A percentile compares a stretch with the other conserved stretches of the same genome.
These are phyloP conservation scores for Aldrovandia affinis DNA, from an alignment of 2,797 vertebrate genomes.

Conservation along the genomic window DNA sequence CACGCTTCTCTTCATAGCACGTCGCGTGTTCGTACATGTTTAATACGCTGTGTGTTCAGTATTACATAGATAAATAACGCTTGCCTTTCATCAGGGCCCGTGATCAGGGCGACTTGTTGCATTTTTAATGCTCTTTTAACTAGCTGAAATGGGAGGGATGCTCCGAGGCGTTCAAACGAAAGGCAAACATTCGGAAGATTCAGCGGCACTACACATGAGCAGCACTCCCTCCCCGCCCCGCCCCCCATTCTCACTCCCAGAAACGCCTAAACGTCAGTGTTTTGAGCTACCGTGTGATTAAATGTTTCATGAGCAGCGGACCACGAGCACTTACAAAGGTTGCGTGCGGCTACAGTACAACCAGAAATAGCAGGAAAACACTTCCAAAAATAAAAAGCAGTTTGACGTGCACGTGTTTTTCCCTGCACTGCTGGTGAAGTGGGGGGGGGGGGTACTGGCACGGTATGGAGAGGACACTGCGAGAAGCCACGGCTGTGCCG, in stretches of 20 bases:
- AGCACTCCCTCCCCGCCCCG: not conserved
- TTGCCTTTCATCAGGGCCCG: not conserved
- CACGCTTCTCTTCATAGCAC: not conserved
- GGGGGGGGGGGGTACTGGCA: not conserved
- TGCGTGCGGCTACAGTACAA: slow-evolving; percentile 17
- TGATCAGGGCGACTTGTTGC: not conserved
- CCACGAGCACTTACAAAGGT: slow-evolving; percentile 5
- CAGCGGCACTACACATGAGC: not conserved
- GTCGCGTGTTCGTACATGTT: too few species aligned
- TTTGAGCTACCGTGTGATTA: slow-evolving; percentile 1
- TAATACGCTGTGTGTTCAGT: too few species aligned
- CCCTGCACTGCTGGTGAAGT: not conserved
- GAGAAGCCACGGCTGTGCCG: not conserved
- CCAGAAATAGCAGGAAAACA: slow-evolving; percentile 21
- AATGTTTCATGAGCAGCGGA: slow-evolving; percentile 17
- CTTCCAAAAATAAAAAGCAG: slow-evolving; percentile 9
- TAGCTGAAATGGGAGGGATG: not conserved
- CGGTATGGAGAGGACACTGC: not conserved
- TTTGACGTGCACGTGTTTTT: not conserved
- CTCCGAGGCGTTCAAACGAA: not conserved
- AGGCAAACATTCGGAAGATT: not conserved
- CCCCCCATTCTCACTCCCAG: not conserved
- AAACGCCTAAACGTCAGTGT: slow-evolving; percentile 11
- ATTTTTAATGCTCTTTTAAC: not conserved
- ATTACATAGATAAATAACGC: not conserved